phyloP scores from a whole-genome alignment of 2,797 vertebrate species.

The Xenops minutus region DNA sequence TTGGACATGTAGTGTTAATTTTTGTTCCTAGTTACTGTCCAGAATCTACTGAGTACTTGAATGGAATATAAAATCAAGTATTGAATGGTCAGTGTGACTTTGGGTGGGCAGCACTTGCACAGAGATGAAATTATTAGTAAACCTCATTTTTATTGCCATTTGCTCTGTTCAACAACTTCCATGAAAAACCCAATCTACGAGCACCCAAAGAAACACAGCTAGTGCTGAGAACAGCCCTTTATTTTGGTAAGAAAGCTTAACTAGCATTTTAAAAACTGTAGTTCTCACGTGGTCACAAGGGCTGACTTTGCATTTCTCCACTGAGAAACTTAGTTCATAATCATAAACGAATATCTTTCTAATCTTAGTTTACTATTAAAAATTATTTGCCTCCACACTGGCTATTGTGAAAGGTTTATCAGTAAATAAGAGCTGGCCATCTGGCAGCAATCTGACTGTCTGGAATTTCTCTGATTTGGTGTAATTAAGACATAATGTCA shows the following conservation, averaged over 20 bases:
- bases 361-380: slow-evolving; percentile 55
- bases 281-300: background rate
- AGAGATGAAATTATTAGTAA: background rate
- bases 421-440: slow-evolving; percentile 74
- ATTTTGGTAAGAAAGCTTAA: background rate
- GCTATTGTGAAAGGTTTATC: slow-evolving; percentile 75
- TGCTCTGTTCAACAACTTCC: background rate
- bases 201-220: background rate
- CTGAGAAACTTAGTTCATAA: background rate
- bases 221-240: background rate
- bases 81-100: background rate
- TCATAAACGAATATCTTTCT: slow-evolving; percentile 29
- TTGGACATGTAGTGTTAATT: background rate
- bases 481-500: slow-evolving; percentile 76
- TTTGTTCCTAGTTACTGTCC: background rate
- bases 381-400: slow-evolving; percentile 50
- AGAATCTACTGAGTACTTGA: background rate
- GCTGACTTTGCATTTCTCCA: slow-evolving; percentile 27
- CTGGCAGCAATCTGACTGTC: slow-evolving; percentile 73
- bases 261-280: background rate
- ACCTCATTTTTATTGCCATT: background rate
- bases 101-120: background rate
- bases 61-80: background rate
- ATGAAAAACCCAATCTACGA: background rate
- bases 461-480: slow-evolving; percentile 70